A percentile compares a stretch with the other conserved stretches of the same genome.
Conservation (phyloP, 2,888 invertebrate genomes). For the Petrophora chlorosata region DNA sequence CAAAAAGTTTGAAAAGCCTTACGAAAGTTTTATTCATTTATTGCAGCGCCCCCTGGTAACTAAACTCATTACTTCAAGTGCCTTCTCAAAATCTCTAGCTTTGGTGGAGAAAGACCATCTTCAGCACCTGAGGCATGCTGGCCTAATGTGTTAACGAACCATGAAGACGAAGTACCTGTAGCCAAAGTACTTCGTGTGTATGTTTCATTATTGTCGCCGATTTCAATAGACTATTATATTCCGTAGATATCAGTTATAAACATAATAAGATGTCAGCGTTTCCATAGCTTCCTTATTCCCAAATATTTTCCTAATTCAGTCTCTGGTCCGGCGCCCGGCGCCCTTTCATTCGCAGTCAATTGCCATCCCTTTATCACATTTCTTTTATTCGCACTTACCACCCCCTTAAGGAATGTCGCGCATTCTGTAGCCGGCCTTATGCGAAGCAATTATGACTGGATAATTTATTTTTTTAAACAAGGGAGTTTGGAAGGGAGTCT, state of each 20-base stretch:
- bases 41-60: too few relatives aligned
- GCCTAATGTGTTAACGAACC: too few relatives aligned
- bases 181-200: too few relatives aligned
- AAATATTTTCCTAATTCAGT: slow-evolving; percentile 71
- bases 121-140: too few relatives aligned
- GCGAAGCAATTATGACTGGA: slow-evolving; percentile 38
- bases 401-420: slow-evolving; percentile 18
- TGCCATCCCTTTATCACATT: slow-evolving; percentile 76
- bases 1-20: too few relatives aligned
- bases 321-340: slow-evolving; percentile 65
- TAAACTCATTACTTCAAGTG: too few relatives aligned
- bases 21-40: too few relatives aligned
- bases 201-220: too few relatives aligned
- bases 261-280: neutral
- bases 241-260: neutral
- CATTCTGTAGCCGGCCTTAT: slow-evolving; percentile 20
- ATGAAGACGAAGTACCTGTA: too few relatives aligned
- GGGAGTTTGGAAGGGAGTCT: neutral
- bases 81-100: too few relatives aligned
- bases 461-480: slow-evolving; percentile 35
- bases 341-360: slow-evolving; percentile 78
- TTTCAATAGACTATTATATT: too few relatives aligned
- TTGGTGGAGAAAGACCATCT: too few relatives aligned
- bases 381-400: slow-evolving; percentile 59
- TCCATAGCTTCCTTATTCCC: slow-evolving; percentile 34